Evolutionary conservation across 2,888 invertebrate species (phyloP).

Genomic region (Amaurobius ferox): DNA sequence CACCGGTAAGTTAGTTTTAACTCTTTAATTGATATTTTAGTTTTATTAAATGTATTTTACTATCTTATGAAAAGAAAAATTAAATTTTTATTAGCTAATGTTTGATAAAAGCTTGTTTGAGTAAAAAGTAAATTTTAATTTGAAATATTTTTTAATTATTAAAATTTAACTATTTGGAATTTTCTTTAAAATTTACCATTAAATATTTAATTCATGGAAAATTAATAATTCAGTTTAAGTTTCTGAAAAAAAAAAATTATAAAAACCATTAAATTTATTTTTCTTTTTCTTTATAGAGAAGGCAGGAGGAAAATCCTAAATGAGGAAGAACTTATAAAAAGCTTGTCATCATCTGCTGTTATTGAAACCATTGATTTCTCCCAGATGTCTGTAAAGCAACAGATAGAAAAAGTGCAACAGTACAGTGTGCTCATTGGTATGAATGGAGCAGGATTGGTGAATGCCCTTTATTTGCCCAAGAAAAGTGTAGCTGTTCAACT

Average conservation of each 20-base stretch:
- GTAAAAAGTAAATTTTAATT: not conserved
- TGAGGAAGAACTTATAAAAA: constrained; percentile 74
- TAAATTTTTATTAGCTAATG: no score
- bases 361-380: constrained; percentile 74
- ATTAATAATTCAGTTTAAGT: no score
- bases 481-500: constrained; percentile 75
- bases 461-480: constrained; percentile 75
- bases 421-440: constrained; percentile 75
- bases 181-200: no score
- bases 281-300: constrained; percentile 44
- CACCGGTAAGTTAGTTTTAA: constrained; percentile 56
- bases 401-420: constrained; percentile 75
- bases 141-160: not conserved
- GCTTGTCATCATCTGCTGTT: constrained; percentile 69
- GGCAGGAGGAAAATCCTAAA: constrained; percentile 75
- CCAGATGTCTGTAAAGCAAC: constrained; percentile 73
- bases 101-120: no score
- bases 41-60: not conserved
- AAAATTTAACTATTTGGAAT: not conserved
- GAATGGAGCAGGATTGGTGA: constrained; percentile 76
- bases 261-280: constrained; percentile 13
- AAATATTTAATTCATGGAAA: no score
- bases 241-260: no score
- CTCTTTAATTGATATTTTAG: not conserved
- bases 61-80: no score